Conservation (phyloP, 2,113 vertebrate species). For the Myrmophylax atrothorax region DNA sequence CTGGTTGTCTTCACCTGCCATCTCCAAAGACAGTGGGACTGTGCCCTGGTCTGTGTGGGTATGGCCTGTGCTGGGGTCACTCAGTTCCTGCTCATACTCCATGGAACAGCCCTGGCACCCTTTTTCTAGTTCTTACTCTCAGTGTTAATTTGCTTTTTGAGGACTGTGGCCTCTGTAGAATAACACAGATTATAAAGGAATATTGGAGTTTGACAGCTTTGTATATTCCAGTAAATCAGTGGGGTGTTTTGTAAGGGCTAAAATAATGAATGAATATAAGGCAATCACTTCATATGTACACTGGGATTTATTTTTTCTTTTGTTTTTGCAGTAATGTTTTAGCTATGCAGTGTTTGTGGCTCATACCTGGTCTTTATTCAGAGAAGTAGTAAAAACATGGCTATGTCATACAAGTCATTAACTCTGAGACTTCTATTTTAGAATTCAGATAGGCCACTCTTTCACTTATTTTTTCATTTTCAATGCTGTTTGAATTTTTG, state of each 20-base stretch:
- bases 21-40: not conserved
- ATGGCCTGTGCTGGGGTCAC: not conserved
- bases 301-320: not conserved
- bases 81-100: not conserved
- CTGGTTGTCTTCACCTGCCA: rapidly evolving
- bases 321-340: not conserved
- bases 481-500: not conserved
- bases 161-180: not conserved
- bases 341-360: not conserved
- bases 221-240: not conserved
- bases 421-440: not conserved
- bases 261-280: not conserved
- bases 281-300: not conserved
- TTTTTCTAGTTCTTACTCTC: not conserved
- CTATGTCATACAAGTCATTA: not conserved
- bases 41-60: too few species aligned
- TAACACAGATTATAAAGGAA: not conserved
- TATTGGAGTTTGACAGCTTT: not conserved
- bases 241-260: not conserved
- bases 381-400: not conserved
- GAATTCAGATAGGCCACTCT: not conserved
- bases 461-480: not conserved
- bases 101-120: not conserved
- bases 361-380: not conserved
- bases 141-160: not conserved